These are phyloP conservation scores for Orgyia antiqua DNA, from an alignment of 2,888 invertebrate genomes.

Conservation along the genomic window DNA sequence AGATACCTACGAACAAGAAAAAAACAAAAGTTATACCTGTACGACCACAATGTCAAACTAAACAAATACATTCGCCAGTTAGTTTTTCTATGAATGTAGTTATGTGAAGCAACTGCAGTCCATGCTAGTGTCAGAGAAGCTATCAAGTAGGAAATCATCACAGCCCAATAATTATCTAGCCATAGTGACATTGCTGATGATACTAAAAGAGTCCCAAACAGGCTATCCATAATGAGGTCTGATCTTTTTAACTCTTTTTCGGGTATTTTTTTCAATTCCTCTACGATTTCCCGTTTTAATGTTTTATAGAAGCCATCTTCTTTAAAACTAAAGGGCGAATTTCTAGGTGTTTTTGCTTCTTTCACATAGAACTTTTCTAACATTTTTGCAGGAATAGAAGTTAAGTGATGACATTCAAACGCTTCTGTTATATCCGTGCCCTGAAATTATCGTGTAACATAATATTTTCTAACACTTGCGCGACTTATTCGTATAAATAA, in stretches of 20 bases:
- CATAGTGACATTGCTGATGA: conserved; percentile 47
- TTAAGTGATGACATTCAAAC: conserved; percentile 78
- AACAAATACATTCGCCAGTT: conserved; percentile 90
- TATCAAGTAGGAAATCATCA: conserved; percentile 35
- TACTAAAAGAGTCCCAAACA: conserved; percentile 49
- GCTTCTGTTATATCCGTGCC: conserved; percentile 82
- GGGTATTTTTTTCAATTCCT: conserved; percentile 76
- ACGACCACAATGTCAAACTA: conserved; percentile 82
- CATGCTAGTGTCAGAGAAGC: conserved; percentile 76
- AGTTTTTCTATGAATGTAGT: conserved; percentile 86
- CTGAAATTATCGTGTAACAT: conserved; percentile 35
- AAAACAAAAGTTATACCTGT: conserved; percentile 62
- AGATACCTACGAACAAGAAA: no score
- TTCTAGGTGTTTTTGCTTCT: conserved; percentile 80
- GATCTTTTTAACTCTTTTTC: conserved; percentile 30
- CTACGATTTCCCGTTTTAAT: conserved; percentile 77
- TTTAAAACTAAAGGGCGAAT: conserved; percentile 85
- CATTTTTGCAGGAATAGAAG: conserved; percentile 72
- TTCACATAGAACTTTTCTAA: conserved; percentile 82
- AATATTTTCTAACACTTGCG: no score
- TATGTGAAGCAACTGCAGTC: conserved; percentile 82
- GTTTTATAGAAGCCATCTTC: conserved; percentile 86
- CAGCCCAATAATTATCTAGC: conserved; percentile 39
- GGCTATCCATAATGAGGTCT: conserved; percentile 49
- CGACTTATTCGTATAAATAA: no score